Base-by-base conservation (phyloP, 2,888 invertebrate genomes). In the Lasius platythorax region DNA sequence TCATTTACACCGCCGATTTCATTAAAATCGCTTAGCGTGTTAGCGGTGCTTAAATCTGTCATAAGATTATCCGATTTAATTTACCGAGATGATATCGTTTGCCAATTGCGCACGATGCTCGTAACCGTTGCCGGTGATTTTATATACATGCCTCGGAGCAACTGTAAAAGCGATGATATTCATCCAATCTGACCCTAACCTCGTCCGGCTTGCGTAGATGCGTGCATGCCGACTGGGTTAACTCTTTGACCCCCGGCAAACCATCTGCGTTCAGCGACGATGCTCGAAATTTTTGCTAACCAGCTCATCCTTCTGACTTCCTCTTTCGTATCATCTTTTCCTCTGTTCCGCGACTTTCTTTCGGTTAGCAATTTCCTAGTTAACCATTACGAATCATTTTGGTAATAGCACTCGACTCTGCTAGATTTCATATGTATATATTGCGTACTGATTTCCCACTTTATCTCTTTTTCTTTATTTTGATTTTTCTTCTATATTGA, bases 221-320 rank as follows among this genome's bases (percentile, higher is more conserved):
- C 90, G 89, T 90, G 89, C 87, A 90, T 89, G 74, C 91, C 66
- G 90, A 87, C 89, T 86, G 84, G 87, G 87, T 90, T 91, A 91
- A 91, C 91, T 91, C 86, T 78, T 83, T 87, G 90, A 88, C 91
- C 91, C 70, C 70, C 73, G 63, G 81, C 87, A 88, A 87, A 90
- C 87, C 86, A 88, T 91, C 85, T 73, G 83, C 87, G 83, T 84
- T 50, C 83, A 83, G 85, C 84, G 85, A 83, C 88, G 85, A 78
- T 82, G 72, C 86, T 83, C 82, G 86, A 85, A 88, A 89, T 63
- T 85, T 88, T 87, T 74, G 73, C 88, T 82, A 72, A 85, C 85
- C 86, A 82, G 70, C 85, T 40, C 68, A 33, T 78, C 61, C 66
- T 40, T 76, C 76, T 63, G 46, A 53, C 72, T 74, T 66, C 66